Evolutionary conservation across 37 sponge, comb jelly and placozoan genomes (phyloP).

Genomic region (Oscarella lobularis): DNA sequence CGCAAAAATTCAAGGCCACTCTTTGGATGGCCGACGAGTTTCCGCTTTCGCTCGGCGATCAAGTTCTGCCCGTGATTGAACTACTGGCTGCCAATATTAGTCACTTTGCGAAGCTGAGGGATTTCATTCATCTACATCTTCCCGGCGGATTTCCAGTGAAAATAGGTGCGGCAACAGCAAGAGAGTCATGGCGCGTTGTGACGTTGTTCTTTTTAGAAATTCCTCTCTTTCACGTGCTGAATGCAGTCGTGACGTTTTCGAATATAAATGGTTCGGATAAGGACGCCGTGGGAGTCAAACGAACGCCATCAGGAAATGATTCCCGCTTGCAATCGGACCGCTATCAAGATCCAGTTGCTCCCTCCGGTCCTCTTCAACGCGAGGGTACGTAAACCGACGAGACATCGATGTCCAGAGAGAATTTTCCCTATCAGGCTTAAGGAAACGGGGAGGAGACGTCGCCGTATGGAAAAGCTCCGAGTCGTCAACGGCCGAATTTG

Average conservation of each 20-base stretch:
- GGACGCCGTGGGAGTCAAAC: slow-evolving; percentile 21
- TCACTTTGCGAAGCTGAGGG: slow-evolving; percentile 91
- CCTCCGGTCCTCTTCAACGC: too few species aligned
- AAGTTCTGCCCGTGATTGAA: slow-evolving; percentile 83
- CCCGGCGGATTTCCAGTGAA: slow-evolving; percentile 96
- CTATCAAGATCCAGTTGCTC: too few species aligned
- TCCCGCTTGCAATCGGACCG: too few species aligned
- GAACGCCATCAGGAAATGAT: too few species aligned
- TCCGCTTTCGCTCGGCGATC: slow-evolving; percentile 79
- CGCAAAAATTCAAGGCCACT: slow-evolving; percentile 84
- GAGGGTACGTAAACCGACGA: too few species aligned
- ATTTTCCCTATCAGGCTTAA: too few species aligned
- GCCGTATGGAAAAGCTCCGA: too few species aligned
- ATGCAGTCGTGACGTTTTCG: slow-evolving; percentile 82
- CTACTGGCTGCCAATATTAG: slow-evolving; percentile 65
- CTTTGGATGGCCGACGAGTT: slow-evolving; percentile 82
- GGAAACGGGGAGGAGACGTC: too few species aligned
- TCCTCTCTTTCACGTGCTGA: slow-evolving; percentile 89
- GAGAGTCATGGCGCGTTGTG: too few species aligned
- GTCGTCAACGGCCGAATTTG: too few species aligned
- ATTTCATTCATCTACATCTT: slow-evolving; percentile 89
- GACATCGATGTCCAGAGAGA: too few species aligned
- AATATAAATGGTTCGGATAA: slow-evolving; percentile 50
- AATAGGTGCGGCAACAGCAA: slow-evolving; percentile 54
- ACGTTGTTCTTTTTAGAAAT: slow-evolving; percentile 63